Base-by-base conservation (phyloP, 1,140 invertebrate species). In the Conus ventricosus region DNA sequence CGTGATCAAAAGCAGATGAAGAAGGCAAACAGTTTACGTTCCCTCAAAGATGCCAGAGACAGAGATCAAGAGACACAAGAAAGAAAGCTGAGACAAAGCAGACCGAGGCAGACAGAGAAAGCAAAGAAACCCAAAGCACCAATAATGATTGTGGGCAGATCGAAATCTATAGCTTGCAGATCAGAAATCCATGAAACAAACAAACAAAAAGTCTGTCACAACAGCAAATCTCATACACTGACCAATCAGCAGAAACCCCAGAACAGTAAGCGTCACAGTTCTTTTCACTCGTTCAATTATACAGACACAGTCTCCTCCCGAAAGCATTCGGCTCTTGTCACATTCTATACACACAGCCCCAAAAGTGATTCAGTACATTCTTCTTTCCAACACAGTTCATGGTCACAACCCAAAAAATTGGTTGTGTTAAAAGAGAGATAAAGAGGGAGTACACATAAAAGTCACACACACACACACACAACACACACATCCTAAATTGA, bases 401-500 rank as follows among this genome's bases (percentile, higher is more conserved):
- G 57, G 57, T 60, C 67, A 71, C 67, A 71, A 71, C 67, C 67
- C 11, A 71, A 71, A 71, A 71, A n/a, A 23, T 71, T 63, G 17
- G 60, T 63, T 63, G 60, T 63, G 60, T 39, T 39, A 39, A 63
- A 20, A 63, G 60, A 20, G 17, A 63, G 17, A 63, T 20, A 63
- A 13, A 75, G 7, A n/a, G 8, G 20, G 23, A 8, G n/a, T 25
- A 75, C 71, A 75, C n/a, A n/a, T 23, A 75, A 20, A 75, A 75
- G 7, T 8, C 71, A 75, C 71, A 75, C 71, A 75, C n/a, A 75
- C 71, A 75, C n/a, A n/a, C 71, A 75, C 71, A 75, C 71, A 75
- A 75, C 71, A 75, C 71, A 20, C 67, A 75, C 67, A 75, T 25
- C 7, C 67, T n/a, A 75, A 75, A 75, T 75, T 75, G 23, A 7